Conservation (phyloP, 53 echinoderm and acorn worm species). For the Mesocentrotus franciscanus region DNA sequence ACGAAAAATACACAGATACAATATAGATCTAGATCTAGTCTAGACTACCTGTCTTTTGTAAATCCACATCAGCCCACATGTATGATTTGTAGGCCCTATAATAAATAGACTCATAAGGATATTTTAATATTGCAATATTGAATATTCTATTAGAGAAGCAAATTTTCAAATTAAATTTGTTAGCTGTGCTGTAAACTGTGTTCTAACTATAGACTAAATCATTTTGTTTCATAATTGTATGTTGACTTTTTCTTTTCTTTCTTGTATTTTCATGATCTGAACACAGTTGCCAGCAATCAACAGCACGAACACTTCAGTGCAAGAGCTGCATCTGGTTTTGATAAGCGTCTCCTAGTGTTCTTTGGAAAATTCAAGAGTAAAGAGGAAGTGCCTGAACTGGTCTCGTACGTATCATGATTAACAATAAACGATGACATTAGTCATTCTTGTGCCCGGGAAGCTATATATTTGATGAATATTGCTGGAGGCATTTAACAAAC, state of each 20-base stretch:
- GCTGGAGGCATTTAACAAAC: too few species aligned
- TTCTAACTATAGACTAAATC: too few species aligned
- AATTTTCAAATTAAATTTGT: too few species aligned
- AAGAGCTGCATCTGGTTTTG: slow-evolving; percentile 56
- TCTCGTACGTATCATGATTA: slow-evolving; percentile 79
- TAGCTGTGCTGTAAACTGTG: too few species aligned
- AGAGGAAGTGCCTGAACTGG: slow-evolving; percentile 80
- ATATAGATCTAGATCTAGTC: too few species aligned
- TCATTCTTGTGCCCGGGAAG: not conserved
- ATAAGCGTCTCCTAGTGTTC: slow-evolving; percentile 83
- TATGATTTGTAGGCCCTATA: too few species aligned
- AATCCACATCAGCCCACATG: too few species aligned
- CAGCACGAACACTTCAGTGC: slow-evolving; percentile 45
- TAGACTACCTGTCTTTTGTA: too few species aligned
- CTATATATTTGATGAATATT: not conserved
- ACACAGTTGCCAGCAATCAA: not conserved
- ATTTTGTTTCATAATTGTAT: not conserved
- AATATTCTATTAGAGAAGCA: too few species aligned
- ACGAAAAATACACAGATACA: too few species aligned
- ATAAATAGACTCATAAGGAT: too few species aligned
- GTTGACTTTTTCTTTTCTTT: not conserved
- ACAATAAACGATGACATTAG: not conserved
- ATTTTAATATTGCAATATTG: too few species aligned
- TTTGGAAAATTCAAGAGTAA: slow-evolving; percentile 81
- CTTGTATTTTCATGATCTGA: not conserved